Evolutionary conservation across 2,888 invertebrate species (phyloP), one percentile per base, ranked within the genome.

Genomic region (Julus scandinavius): DNA sequence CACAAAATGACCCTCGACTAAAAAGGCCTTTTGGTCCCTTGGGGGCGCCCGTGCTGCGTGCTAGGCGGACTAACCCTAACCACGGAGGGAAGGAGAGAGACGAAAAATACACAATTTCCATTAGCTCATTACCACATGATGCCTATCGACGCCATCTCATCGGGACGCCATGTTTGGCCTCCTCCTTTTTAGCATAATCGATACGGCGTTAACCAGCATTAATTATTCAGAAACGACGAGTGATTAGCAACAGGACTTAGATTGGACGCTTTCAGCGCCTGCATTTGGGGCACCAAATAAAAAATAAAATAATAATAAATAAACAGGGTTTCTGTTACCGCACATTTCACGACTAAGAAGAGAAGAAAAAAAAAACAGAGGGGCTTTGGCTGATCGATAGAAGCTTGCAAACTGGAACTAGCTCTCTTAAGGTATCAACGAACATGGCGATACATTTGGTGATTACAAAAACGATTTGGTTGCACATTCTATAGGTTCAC

Each of bases 1-100:
- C 72, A 72, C 20, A 72, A 72, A 72, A 72, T 72, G 72, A 72
- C 72, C 72, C 72, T 72, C 72, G 72, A 72, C 72, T 72, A 72
- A 72, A 72, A 72, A 72, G 72, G 72, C 72, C 20, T 29, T 29
- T 11, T 29, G 9, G 20, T 72, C 72, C 72, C 72, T 72, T 20
- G 72, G 72, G 72, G 72, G 72, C 20, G 72, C 72, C 72, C 45
- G 45, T 72, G 20, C 72, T 29, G 72, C 72, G 20, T 72, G 72
- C 45, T 7, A 7, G 6, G 45, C 45, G 45, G 45, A 45, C 45
- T 45, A 45, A 45, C 45, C 45, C 45, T 45, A 45, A 45, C 45
- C 45, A 45, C 6, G n/a, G 9, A 20, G 20, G 72, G 54, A 54
- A 54, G 72, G 72, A 29, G 72, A 9, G 20, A 5, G 20, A 6